These are phyloP conservation scores for Machimus rusticus DNA, from an alignment of 2,888 invertebrate genomes.

Conservation along the genomic window DNA sequence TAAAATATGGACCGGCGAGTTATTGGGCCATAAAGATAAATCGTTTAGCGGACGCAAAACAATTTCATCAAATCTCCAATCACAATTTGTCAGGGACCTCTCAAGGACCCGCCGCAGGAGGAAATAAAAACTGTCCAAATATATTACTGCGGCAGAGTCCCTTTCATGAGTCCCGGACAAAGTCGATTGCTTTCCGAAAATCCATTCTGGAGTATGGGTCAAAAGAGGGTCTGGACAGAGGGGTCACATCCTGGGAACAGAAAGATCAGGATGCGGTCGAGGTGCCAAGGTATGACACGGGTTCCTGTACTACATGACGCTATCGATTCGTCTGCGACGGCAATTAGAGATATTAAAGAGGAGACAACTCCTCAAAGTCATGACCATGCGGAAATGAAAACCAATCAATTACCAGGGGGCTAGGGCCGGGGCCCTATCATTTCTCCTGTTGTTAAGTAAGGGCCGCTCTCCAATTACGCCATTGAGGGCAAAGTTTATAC, in stretches of 20 bases:
- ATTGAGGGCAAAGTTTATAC: background rate
- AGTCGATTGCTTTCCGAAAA: background rate
- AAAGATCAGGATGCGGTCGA: background rate
- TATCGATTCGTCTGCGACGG: background rate
- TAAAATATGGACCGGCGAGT: conserved; percentile 11
- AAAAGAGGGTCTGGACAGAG: background rate
- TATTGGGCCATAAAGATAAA: conserved; percentile 35
- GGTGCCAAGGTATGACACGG: background rate
- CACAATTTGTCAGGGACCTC: conserved; percentile 25
- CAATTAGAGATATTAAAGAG: background rate
- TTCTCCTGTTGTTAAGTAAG: background rate
- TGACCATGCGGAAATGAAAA: background rate
- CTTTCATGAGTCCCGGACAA: background rate
- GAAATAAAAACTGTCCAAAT: background rate
- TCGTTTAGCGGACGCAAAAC: conserved; percentile 16
- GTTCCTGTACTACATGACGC: background rate
- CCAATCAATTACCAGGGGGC: background rate
- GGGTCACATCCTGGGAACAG: background rate
- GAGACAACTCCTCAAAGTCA: background rate
- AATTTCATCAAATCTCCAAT: conserved; percentile 40
- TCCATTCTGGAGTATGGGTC: background rate
- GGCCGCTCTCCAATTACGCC: background rate
- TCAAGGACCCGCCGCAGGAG: background rate
- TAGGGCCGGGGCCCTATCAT: background rate
- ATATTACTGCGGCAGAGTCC: background rate